phyloP scores from a whole-genome alignment of 2,797 vertebrate genomes.

The Enteromius mattozi region DNA sequence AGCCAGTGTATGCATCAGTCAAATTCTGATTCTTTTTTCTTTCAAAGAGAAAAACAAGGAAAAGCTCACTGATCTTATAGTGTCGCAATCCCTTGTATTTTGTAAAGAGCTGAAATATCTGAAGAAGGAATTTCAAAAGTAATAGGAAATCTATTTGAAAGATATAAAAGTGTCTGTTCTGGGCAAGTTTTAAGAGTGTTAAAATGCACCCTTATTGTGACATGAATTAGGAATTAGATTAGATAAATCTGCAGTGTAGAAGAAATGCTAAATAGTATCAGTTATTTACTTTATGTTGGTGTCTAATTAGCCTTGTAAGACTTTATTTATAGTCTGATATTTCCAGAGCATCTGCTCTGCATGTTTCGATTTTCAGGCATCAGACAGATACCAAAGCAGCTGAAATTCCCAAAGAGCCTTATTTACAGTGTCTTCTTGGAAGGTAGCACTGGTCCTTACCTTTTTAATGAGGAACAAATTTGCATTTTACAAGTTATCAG shows the following conservation, averaged over 20 bases:
- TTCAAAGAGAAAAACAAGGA: conserved; percentile 41
- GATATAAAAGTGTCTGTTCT: conserved; percentile 5
- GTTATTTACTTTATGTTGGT: not conserved
- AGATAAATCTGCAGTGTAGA: conserved; percentile 8
- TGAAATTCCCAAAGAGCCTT: conserved; percentile 30
- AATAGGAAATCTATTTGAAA: not conserved
- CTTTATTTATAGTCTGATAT: conserved; percentile 31
- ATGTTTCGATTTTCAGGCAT: not conserved
- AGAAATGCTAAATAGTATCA: not conserved
- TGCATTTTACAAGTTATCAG: conserved; percentile 32
- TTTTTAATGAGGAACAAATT: conserved; percentile 43
- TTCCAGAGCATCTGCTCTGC: conserved; percentile 1
- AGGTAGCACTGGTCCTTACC: not conserved
- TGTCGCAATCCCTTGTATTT: not conserved
- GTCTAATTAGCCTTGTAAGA: conserved; percentile 11
- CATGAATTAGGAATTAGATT: not conserved
- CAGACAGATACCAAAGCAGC: conserved; percentile 25
- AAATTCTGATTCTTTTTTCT: conserved; percentile 61
- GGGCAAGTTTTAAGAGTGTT: not conserved
- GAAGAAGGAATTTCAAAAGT: conserved; percentile 7
- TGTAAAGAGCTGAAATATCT: not conserved
- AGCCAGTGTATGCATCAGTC: conserved; percentile 16
- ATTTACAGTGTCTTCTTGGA: conserved; percentile 22
- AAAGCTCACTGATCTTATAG: conserved; percentile 19
- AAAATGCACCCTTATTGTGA: not conserved